Evolutionary conservation across 1,140 invertebrate species (phyloP), one percentile per base, ranked within the genome.

Genomic region (Pomacea maculata): DNA sequence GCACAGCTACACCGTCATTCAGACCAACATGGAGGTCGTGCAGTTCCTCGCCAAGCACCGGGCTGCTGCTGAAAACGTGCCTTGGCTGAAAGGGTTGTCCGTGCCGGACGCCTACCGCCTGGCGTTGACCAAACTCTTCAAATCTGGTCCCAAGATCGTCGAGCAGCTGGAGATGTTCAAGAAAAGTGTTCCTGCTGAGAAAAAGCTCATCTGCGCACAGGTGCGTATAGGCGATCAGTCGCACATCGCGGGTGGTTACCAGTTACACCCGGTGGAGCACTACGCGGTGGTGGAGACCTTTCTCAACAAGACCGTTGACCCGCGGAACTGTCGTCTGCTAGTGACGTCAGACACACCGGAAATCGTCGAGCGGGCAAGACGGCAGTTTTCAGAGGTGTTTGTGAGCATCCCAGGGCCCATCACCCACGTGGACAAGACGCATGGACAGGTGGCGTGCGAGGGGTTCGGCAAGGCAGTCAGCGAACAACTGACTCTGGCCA

Each of bases 361-460:
- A 19, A 45, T 61, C 57, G 15, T 61, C 57, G 57, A 61, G 57
- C 15, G 11, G 57, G 15, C 57, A 0, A 11, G 68, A n/a, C 52
- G 61, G 21, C 19, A 45, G 67, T 83, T 83, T 73, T 21, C 74
- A 45, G 25, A 64, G 25, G 52, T 67, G 45, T 29, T 80, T 8
- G 57, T 83, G 52, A 67, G 72, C 55, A 64, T 72, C 64, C 21
- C 82, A 19, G 82, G 82, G 14, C 54, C 61, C 6, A 83, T 83
- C 45, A 55, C 57, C 52, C 82, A 83, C 64, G 74, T 80, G 25
- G 82, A 83, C 25, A 68, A 57, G 54, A 25, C 67, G 11, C 29
- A 19, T 2, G 57, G 65, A 54, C 45, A 67, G 4, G 68, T 34
- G 1, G 57, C 68, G 19, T 73, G 68, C 25, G 68, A 70, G 6